Evolutionary conservation across 2,888 invertebrate species (phyloP).

Genomic region (Euplexia lucipara): DNA sequence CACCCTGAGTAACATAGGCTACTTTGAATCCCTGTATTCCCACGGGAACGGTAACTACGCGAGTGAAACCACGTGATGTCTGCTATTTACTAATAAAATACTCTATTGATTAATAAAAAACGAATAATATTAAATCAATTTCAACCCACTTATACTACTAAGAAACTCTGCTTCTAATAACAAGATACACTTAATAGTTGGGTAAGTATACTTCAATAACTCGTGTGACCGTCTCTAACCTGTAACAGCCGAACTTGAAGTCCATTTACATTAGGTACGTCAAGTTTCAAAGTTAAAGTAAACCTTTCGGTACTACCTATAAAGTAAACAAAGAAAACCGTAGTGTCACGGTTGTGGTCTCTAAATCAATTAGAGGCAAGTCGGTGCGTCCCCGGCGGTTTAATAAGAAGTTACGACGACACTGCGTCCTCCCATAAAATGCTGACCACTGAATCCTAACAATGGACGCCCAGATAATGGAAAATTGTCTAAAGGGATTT

Average conservation of each 20-base stretch:
- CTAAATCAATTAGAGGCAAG: constrained; percentile 88
- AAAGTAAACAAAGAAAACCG: constrained; percentile 78
- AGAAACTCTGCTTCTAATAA: constrained; percentile 15
- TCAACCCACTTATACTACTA: not conserved
- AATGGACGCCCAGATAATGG: constrained; percentile 87
- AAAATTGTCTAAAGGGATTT: constrained; percentile 88
- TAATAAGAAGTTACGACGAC: constrained; percentile 88
- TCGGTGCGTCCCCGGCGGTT: constrained; percentile 82
- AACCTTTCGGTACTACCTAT: constrained; percentile 65
- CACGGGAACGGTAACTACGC: too few species aligned
- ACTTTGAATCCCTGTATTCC: too few species aligned
- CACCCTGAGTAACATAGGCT: too few species aligned
- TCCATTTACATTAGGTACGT: constrained; percentile 62
- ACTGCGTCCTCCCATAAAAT: constrained; percentile 82
- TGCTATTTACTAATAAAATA: too few species aligned
- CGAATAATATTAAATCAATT: constrained; percentile 14
- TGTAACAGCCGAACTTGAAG: constrained; percentile 38
- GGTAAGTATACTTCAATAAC: constrained; percentile 15
- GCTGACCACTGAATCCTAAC: constrained; percentile 84
- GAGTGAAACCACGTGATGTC: too few species aligned
- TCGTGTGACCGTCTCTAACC: constrained; percentile 32
- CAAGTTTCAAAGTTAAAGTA: constrained; percentile 68
- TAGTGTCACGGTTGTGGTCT: constrained; percentile 78
- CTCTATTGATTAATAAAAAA: constrained; percentile 11
- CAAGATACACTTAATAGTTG: constrained; percentile 14